phyloP scores from a whole-genome alignment of 2,888 invertebrate genomes.

The Molanna angustata region DNA sequence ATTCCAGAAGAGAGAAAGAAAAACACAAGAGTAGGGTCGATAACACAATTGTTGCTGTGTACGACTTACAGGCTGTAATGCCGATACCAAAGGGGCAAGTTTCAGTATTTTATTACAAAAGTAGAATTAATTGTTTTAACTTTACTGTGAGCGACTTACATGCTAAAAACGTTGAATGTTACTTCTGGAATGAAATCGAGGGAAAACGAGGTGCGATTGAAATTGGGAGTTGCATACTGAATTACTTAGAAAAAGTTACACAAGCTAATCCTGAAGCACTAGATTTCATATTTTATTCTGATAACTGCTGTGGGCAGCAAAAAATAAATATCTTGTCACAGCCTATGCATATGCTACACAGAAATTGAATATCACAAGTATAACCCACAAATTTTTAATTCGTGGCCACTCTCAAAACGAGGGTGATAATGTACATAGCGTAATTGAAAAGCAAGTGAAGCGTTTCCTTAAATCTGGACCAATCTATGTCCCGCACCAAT shows the following conservation, averaged over 20 bases:
- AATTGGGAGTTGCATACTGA: neutral
- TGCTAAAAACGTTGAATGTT: neutral
- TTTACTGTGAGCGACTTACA: neutral
- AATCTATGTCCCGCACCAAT: neutral
- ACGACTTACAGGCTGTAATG: constrained; percentile 1
- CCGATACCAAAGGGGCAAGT: neutral
- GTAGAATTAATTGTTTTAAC: neutral
- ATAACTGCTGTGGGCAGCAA: constrained; percentile 15
- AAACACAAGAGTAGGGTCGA: neutral
- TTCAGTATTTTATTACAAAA: constrained; percentile 1
- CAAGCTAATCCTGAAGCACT: neutral
- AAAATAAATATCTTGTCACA: constrained; percentile 8
- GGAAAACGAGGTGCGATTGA: neutral
- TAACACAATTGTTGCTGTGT: neutral
- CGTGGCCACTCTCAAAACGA: constrained; percentile 1
- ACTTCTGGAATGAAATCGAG: neutral
- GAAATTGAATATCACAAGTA: neutral
- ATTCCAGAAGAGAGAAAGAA: neutral
- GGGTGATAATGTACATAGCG: neutral
- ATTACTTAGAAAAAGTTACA: neutral
- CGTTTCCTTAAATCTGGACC: neutral
- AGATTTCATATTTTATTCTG: constrained; percentile 11
- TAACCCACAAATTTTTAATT: neutral
- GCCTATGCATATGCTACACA: neutral
- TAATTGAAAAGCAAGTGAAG: neutral